Percentiles rank a stretch among this genome's conserved stretches.
phyloP scores from a whole-genome alignment of 2,888 invertebrate genomes.

The Atethmia centrago region DNA sequence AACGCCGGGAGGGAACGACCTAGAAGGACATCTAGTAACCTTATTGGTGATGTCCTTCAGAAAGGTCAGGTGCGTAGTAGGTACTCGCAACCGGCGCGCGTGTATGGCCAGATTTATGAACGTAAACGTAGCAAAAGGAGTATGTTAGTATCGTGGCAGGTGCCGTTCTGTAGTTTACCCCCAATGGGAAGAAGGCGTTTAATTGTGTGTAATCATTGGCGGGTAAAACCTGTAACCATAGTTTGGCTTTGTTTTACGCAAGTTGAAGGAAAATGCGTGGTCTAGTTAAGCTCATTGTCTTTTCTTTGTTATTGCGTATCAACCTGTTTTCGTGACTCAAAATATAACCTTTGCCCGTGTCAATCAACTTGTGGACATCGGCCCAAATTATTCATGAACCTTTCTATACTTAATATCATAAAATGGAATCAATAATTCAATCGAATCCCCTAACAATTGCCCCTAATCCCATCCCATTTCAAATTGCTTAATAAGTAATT shows the following conservation, averaged over 20 bases:
- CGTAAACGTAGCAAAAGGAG: too few species aligned
- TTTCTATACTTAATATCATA: background rate
- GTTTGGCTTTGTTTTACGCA: background rate
- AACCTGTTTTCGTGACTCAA: constrained; percentile 12
- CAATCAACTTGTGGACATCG: constrained; percentile 8
- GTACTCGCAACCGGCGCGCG: too few species aligned
- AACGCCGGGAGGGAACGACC: too few species aligned
- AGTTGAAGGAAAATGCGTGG: constrained; percentile 11
- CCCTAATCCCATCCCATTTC: constrained; percentile 44
- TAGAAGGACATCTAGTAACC: too few species aligned
- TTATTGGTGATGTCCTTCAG: too few species aligned
- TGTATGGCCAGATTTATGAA: too few species aligned
- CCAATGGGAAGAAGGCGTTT: too few species aligned
- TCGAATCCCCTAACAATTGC: constrained; percentile 28
- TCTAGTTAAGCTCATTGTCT: background rate
- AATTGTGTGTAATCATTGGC: background rate
- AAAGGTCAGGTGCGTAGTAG: too few species aligned
- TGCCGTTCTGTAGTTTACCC: too few species aligned
- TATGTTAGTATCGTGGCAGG: too few species aligned
- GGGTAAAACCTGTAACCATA: constrained; percentile 10
- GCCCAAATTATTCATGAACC: constrained; percentile 15
- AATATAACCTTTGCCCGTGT: constrained; percentile 1
- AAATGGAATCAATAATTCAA: constrained; percentile 46
- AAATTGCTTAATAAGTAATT: constrained; percentile 59
- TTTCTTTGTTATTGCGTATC: background rate